phyloP scores from a whole-genome alignment of 1,140 invertebrate genomes.

The Tetragonula clypearis region DNA sequence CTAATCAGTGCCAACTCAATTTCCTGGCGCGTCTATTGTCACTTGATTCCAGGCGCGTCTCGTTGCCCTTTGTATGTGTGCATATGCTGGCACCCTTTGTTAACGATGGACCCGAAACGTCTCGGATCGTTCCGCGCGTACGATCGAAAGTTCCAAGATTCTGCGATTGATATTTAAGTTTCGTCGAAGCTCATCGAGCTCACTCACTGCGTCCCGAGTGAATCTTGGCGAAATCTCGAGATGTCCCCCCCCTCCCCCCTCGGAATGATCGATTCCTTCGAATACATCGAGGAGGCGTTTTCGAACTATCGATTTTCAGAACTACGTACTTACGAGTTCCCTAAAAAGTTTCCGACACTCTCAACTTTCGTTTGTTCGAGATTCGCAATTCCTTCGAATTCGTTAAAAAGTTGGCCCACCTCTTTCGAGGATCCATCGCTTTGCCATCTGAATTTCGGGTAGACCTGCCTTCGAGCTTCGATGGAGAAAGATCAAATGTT shows the following conservation, averaged over 20 bases:
- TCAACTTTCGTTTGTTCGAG: not conserved
- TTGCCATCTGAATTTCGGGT: not conserved
- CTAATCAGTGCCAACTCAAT: conserved; percentile 80
- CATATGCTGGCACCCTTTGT: conserved; percentile 17
- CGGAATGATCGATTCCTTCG: not conserved
- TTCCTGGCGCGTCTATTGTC: conserved; percentile 74
- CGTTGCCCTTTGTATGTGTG: conserved; percentile 48
- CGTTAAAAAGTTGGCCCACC: not conserved
- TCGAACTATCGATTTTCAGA: not conserved
- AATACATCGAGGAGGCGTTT: not conserved
- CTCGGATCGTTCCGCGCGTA: not conserved
- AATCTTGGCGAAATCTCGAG: not conserved
- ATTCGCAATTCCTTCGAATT: not conserved
- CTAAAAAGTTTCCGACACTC: not conserved
- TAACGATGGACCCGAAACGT: conserved; percentile 13
- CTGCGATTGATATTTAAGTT: not conserved
- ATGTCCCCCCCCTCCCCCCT: not conserved
- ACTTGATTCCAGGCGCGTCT: conserved; percentile 68
- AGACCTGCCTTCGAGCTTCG: not conserved
- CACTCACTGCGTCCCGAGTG: not conserved
- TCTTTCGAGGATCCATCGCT: too few relatives aligned
- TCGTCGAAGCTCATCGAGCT: not conserved
- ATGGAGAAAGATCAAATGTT: not conserved
- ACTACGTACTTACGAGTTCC: not conserved
- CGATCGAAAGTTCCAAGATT: not conserved